Conservation (phyloP, 1,140 invertebrate genomes). For the Leucophenga varia region DNA sequence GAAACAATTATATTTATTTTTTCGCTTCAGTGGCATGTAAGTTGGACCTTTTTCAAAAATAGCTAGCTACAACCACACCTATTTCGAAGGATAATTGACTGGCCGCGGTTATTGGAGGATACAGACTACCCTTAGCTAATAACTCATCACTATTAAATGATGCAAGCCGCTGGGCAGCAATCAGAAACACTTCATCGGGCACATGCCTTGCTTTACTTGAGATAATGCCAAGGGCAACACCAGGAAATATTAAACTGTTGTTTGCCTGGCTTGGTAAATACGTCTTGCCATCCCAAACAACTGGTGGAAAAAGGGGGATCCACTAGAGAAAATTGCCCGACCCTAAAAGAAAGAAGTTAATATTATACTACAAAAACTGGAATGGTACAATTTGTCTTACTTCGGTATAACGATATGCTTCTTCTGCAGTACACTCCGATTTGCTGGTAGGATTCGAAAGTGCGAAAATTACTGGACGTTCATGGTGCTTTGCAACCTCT, state of each 20-base stretch:
- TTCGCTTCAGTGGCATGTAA: no score
- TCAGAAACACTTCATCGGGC: constrained; percentile 83
- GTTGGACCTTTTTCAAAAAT: constrained; percentile 76
- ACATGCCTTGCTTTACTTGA: constrained; percentile 77
- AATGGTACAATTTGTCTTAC: constrained; percentile 34
- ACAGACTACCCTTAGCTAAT: constrained; percentile 81
- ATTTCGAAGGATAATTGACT: constrained; percentile 84
- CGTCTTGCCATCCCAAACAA: constrained; percentile 74
- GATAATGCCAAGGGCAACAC: constrained; percentile 87
- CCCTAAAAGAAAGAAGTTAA: no score
- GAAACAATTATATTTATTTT: background rate
- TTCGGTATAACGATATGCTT: constrained; percentile 82
- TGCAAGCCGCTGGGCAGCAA: constrained; percentile 80
- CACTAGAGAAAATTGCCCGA: constrained; percentile 73
- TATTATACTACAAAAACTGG: no score
- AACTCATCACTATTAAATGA: constrained; percentile 76
- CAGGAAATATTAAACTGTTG: constrained; percentile 96
- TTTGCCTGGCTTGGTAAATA: constrained; percentile 90
- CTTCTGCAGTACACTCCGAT: constrained; percentile 94
- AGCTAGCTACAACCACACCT: constrained; percentile 79
- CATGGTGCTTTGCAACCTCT: constrained; percentile 67
- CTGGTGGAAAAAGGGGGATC: constrained; percentile 88
- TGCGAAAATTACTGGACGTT: constrained; percentile 79
- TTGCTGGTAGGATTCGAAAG: constrained; percentile 94
- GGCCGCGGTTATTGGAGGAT: constrained; percentile 84